Percentiles rank a stretch among this genome's conserved stretches.
These are phyloP conservation scores for Bhutanitis thaidina DNA, from an alignment of 2,888 invertebrate species.

Conservation along the genomic window DNA sequence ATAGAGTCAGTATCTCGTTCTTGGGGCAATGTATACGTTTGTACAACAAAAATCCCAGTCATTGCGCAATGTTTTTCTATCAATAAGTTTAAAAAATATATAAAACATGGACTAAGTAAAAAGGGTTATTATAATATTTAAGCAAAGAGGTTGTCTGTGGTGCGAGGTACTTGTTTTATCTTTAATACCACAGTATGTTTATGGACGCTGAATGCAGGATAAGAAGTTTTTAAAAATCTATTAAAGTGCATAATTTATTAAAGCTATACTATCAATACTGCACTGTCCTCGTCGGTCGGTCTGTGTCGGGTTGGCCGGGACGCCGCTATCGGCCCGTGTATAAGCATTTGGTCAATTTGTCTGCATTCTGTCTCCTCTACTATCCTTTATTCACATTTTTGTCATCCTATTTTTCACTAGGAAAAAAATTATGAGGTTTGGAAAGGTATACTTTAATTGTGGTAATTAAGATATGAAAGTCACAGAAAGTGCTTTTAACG, in stretches of 20 bases:
- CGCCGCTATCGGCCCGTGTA: slow-evolving; percentile 46
- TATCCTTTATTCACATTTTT: slow-evolving; percentile 64
- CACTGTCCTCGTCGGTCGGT: slow-evolving; percentile 14
- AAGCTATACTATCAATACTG: slow-evolving; percentile 43
- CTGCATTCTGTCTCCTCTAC: slow-evolving; percentile 40
- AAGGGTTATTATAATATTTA: too few relatives aligned
- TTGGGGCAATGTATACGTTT: too few relatives aligned
- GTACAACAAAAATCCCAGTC: too few relatives aligned
- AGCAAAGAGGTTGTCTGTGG: too few relatives aligned
- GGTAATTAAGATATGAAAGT: slow-evolving; percentile 71
- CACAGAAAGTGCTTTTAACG: slow-evolving; percentile 68
- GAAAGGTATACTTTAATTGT: slow-evolving; percentile 68
- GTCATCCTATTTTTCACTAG: slow-evolving; percentile 57
- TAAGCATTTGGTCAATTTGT: slow-evolving; percentile 65
- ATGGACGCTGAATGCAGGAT: slow-evolving; percentile 28
- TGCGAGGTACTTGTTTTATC: too few relatives aligned
- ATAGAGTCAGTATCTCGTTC: too few relatives aligned
- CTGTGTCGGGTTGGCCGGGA: slow-evolving; percentile 37
- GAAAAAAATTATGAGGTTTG: slow-evolving; percentile 63
- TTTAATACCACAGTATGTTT: slow-evolving; percentile 33
- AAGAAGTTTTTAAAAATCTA: slow-evolving; percentile 47
- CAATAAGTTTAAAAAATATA: too few relatives aligned
- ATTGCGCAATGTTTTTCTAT: too few relatives aligned
- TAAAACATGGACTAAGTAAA: too few relatives aligned
- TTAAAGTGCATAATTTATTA: slow-evolving; percentile 62